Conservation (phyloP, 1,140 invertebrate genomes). For the Potamilus streckersoni region DNA sequence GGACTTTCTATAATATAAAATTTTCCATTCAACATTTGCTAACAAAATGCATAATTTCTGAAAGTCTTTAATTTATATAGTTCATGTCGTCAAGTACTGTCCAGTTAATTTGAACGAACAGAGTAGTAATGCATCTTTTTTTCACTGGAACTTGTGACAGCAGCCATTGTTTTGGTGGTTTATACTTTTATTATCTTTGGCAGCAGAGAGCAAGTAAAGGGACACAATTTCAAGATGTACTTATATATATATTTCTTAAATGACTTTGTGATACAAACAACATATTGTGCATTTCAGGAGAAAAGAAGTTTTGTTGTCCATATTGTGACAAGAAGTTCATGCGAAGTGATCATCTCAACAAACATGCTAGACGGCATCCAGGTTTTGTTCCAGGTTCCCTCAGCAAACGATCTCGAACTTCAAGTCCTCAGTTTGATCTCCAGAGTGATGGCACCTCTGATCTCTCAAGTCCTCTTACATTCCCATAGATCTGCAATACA, state of each 20-base stretch:
- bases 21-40: no score
- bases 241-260: neutral
- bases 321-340: conserved; percentile 92
- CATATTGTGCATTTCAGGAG: conserved; percentile 66
- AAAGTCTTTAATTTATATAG: no score
- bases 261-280: neutral
- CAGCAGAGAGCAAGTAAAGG: no score
- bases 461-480: conserved; percentile 12
- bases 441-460: conserved; percentile 17
- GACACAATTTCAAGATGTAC: no score
- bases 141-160: no score
- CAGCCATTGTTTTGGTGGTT: no score
- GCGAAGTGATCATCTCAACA: conserved; percentile 76
- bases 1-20: no score
- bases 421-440: conserved; percentile 23
- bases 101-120: no score
- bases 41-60: no score
- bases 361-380: conserved; percentile 67
- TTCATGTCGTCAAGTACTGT: no score
- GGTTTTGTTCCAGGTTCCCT: conserved; percentile 48
- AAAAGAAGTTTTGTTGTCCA: conserved; percentile 92
- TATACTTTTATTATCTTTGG: no score
- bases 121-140: no score
- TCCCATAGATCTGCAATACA: conserved; percentile 4
- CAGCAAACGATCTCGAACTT: conserved; percentile 18